These are phyloP conservation scores for Drosophila fuyamai DNA, from an alignment of 1,140 invertebrate genomes.

Conservation along the genomic window DNA sequence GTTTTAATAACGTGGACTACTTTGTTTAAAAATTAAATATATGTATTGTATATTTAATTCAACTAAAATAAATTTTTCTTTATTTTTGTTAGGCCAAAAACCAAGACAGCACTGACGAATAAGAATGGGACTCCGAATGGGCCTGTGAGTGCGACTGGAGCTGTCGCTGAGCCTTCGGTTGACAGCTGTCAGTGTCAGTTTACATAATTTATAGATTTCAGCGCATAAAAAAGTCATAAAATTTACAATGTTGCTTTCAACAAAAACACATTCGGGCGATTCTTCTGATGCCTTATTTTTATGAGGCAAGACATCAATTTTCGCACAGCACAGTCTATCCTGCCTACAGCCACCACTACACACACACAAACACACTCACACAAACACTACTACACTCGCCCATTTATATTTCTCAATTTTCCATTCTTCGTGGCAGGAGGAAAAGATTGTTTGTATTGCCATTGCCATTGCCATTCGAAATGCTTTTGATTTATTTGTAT, in stretches of 20 bases:
- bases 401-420: constrained; percentile 55
- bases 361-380: constrained; percentile 14
- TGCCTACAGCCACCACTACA: constrained; percentile 47
- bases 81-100: not conserved
- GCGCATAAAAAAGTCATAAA: constrained; percentile 83
- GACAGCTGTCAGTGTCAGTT: constrained; percentile 83
- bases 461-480: constrained; percentile 65
- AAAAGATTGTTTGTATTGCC: constrained; percentile 64
- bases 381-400: constrained; percentile 11
- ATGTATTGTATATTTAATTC: not conserved
- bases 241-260: constrained; percentile 82
- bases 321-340: constrained; percentile 60
- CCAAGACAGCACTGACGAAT: constrained; percentile 11
- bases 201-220: constrained; percentile 83
- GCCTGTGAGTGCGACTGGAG: constrained; percentile 38
- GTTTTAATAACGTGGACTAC: too few relatives aligned
- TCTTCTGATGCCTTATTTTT: constrained; percentile 73
- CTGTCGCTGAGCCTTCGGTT: constrained; percentile 60
- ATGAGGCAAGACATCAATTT: constrained; percentile 81
- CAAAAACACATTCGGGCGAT: constrained; percentile 62
- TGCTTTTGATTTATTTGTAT: constrained; percentile 82
- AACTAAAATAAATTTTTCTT: not conserved
- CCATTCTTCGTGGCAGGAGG: constrained; percentile 35
- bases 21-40: not conserved
- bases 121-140: constrained; percentile 20